Evolutionary conservation across 2,888 invertebrate genomes (phyloP), one percentile per base, ranked within the genome.

Genomic region (Chesias legatella): DNA sequence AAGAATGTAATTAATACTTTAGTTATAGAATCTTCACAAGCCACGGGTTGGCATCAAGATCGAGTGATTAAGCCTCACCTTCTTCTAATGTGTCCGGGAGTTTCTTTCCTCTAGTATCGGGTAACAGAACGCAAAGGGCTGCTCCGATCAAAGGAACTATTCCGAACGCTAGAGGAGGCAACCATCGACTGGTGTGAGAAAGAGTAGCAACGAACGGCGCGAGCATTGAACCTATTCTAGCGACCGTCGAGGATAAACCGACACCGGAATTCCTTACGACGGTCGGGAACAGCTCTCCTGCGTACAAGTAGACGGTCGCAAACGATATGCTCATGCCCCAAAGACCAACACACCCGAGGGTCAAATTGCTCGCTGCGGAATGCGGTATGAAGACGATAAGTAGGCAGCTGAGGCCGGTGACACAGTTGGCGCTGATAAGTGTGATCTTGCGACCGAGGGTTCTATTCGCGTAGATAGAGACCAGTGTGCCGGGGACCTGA

Each of bases 271-370:
- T 97, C 20, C 97, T 90, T 0, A 96, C 93, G 1, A 96, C 94
- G 0, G 97, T 97, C 0, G 97, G 97, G 71, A 96, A 97, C 7
- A 96, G 73, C 78, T 97, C 97, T 0, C 95, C 95, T 0, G 94
- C 94, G 73, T 94, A 97, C 8, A 97, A 90, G 71, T 97, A 97
- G 3, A 94, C 94, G 1, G 94, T 94, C 1, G 95, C 94, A 68
- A 97, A 98, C 1, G 94, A 91, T 26, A 95, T 91, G 8, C 95
- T 94, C 75, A 95, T 92, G 7, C 95, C 95, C 64, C 94, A 93
- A 48, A 96, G 92, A 0, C 94, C 95, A 26, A 92, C 70, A 51
- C 94, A 92, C 23, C 94, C 94, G 24, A 95, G 89, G 5, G 90
- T 78, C 1, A 93, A 80, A 51, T 90, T 88, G 24, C 71, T 65